Evolutionary conservation across 1,140 invertebrate genomes (phyloP), one percentile per base, ranked within the genome.

Genomic region (Panagrolaimus sp.): DNA sequence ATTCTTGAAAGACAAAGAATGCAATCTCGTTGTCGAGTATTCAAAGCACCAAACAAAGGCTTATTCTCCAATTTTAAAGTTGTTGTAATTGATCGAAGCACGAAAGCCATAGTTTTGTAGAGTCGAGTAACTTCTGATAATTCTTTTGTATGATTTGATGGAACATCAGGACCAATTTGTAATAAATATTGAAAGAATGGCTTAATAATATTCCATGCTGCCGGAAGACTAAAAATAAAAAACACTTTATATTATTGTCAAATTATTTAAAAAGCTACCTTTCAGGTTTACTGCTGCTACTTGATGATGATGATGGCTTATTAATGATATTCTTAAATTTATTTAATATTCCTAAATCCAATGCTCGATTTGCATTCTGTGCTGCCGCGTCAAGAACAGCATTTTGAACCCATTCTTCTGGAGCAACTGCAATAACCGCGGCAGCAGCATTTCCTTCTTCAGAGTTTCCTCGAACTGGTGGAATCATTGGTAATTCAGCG

Each of bases 21-120:
- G 43, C 81, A 82, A 65, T 82, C 80, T 26, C 73, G 28, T 70
- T 75, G 43, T 68, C 80, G 43, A 6, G 81, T 81, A 58, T 82
- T 82, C n/a, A 80, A 68, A 1, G 80, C 80, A 32, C 80, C 81
- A 65, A 82, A 82, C 7, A 82, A 69, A 10, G 80, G 80, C 55
- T 82, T 82, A 8, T 76, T 74, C 43, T 82, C 80, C 15, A 65
- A 64, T n/a, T 74, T 46, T n/a, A 82, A 64, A 21, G 77, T 71
- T 7, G 79, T 52, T 21, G 68, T 38, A 52, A 83, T 68, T 3
- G 72, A 69, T 21, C 80, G 70, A 15, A 80, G 67, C 5, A 83
- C 69, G 48, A 78, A 83, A 0, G 77, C 72, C 24, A 79, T 82
- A 17, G 77, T 24, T 43, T 63, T 69, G 67, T 78, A 69, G 14